Evolutionary conservation across 2,888 invertebrate species (phyloP).

Genomic region (Shargacucullia verbasci): DNA sequence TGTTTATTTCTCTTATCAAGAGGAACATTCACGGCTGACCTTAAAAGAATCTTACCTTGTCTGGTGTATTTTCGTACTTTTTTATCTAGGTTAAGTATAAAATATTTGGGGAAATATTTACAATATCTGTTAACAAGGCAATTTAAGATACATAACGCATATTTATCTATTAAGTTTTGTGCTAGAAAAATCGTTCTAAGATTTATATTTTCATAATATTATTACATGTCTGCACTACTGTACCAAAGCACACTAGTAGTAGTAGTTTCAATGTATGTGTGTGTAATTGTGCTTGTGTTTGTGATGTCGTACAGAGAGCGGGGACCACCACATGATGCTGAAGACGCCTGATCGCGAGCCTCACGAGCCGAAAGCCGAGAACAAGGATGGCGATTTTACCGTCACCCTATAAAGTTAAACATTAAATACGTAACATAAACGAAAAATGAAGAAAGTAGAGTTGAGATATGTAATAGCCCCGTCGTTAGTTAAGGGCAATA

Average conservation of each 20-base stretch:
- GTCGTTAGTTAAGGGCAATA: background rate
- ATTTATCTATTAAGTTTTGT: too few species aligned
- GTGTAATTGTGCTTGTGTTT: slow-evolving; percentile 72
- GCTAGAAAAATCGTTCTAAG: too few species aligned
- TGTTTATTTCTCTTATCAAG: slow-evolving; percentile 60
- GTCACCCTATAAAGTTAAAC: slow-evolving; percentile 74
- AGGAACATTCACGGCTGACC: slow-evolving; percentile 59
- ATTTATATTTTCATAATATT: too few species aligned
- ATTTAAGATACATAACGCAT: slow-evolving; percentile 2
- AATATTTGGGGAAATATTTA: slow-evolving; percentile 38
- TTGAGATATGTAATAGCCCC: slow-evolving; percentile 22
- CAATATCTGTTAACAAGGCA: slow-evolving; percentile 17
- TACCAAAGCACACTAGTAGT: slow-evolving; percentile 21
- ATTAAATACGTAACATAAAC: background rate
- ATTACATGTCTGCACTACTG: too few species aligned
- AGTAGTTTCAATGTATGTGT: slow-evolving; percentile 53
- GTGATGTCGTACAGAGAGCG: slow-evolving; percentile 84
- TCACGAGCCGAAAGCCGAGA: slow-evolving; percentile 76
- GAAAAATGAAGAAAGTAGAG: slow-evolving; percentile 1
- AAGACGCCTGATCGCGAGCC: slow-evolving; percentile 77
- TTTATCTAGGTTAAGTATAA: slow-evolving; percentile 51
- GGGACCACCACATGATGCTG: slow-evolving; percentile 77
- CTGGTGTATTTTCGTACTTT: slow-evolving; percentile 45
- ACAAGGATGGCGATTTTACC: slow-evolving; percentile 83
- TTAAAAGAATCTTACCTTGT: slow-evolving; percentile 57